Conservation (phyloP, 1,140 invertebrate species). For the Hyles vespertilio region DNA sequence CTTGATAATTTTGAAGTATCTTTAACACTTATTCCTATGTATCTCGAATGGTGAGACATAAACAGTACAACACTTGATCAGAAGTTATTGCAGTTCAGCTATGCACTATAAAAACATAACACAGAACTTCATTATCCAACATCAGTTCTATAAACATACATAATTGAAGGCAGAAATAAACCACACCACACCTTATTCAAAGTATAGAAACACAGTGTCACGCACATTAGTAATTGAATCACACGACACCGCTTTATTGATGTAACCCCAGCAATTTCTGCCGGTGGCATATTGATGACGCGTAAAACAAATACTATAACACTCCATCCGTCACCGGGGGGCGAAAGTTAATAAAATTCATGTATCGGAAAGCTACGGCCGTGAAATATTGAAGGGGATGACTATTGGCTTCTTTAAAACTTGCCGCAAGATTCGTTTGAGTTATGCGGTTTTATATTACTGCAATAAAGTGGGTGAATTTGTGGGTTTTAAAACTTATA, state of each 20-base stretch:
- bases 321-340: conserved; percentile 59
- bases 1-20: no score
- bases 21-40: no score
- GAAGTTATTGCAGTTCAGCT: no score
- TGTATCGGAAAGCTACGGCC: conserved; percentile 73
- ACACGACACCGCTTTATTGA: conserved; percentile 23
- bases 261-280: conserved; percentile 53
- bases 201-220: background rate
- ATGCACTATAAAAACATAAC: no score
- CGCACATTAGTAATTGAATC: conserved; percentile 38
- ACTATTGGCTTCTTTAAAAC: conserved; percentile 54
- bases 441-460: background rate
- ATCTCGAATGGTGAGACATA: no score
- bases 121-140: no score
- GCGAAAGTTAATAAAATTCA: conserved; percentile 73
- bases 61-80: no score
- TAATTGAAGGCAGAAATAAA: background rate
- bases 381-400: conserved; percentile 68
- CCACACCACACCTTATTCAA: background rate
- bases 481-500: no score
- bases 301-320: conserved; percentile 68
- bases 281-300: conserved; percentile 57
- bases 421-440: conserved; percentile 33
- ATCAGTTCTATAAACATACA: background rate
- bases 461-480: no score